Percentiles rank a stretch among this genome's conserved stretches.
These are phyloP conservation scores for Danio albolineatus DNA, from an alignment of 2,797 vertebrate species.

Conservation along the genomic window DNA sequence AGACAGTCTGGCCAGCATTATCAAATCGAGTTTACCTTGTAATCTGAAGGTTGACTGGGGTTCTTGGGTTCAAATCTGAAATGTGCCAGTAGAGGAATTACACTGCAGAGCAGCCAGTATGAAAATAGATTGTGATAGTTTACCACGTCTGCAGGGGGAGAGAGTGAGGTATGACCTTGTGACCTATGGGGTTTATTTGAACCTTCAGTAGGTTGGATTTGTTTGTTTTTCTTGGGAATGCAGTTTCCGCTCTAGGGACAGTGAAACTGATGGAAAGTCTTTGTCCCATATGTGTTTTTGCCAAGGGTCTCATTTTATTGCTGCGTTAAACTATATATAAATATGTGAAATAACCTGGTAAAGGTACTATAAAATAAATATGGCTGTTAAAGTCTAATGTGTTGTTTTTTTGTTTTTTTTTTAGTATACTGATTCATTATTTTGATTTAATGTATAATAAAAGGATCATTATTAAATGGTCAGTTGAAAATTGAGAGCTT, in stretches of 20 bases:
- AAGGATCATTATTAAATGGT: not conserved
- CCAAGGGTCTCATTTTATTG: not conserved
- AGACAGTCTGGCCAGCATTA: not conserved
- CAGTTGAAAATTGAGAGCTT: no score
- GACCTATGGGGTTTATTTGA: not conserved
- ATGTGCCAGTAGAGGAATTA: not conserved
- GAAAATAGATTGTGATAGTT: not conserved
- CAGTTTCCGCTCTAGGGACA: not conserved
- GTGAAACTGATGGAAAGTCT: not conserved
- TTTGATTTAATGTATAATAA: not conserved
- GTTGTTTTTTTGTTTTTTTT: conserved; percentile 9
- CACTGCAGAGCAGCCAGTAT: conserved; percentile 8
- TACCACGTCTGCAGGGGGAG: not conserved
- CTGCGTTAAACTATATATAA: conserved; percentile 19
- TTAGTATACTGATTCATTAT: not conserved
- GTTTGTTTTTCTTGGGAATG: not conserved
- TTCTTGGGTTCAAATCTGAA: conserved; percentile 32
- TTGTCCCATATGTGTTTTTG: conserved; percentile 26
- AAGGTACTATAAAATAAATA: conserved; percentile 50
- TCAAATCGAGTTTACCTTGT: not conserved
- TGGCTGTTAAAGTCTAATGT: conserved; percentile 10
- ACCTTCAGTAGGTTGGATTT: not conserved
- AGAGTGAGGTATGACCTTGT: not conserved
- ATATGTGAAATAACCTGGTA: conserved; percentile 9
- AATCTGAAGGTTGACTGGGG: not conserved